Evolutionary conservation across 2,888 invertebrate genomes (phyloP).

Genomic region (Anarsia innoxiella): DNA sequence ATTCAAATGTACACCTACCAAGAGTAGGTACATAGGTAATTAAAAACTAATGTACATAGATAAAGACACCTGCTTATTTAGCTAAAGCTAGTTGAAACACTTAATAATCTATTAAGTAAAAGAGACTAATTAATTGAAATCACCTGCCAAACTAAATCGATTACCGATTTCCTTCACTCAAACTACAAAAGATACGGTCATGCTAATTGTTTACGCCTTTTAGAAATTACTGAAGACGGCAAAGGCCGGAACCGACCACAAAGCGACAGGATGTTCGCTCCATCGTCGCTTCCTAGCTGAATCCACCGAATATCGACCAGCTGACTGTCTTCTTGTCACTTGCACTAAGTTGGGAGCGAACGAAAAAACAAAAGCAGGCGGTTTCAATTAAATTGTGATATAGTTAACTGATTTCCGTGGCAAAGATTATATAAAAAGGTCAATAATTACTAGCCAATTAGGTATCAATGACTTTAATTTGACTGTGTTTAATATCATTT

Average conservation of each 20-base stretch:
- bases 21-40: no score
- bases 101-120: no score
- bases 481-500: not conserved
- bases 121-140: no score
- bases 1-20: no score
- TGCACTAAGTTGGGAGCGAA: not conserved
- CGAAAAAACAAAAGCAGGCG: not conserved
- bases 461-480: no score
- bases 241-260: slow-evolving; percentile 31
- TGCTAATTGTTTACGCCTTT: slow-evolving; percentile 45
- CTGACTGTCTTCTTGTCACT: not conserved
- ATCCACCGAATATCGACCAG: not conserved
- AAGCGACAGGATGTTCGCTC: slow-evolving; percentile 55
- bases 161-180: no score
- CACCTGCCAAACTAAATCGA: no score
- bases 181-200: no score
- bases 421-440: not conserved
- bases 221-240: slow-evolving; percentile 9
- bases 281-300: slow-evolving; percentile 60
- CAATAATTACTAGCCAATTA: not conserved
- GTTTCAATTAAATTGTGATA: not conserved
- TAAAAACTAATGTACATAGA: no score
- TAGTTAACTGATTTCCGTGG: no score
- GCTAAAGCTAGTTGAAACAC: no score
- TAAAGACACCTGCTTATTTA: no score